Conservation (phyloP, 2,113 vertebrate genomes). For the Oreochromis tanganicae region DNA sequence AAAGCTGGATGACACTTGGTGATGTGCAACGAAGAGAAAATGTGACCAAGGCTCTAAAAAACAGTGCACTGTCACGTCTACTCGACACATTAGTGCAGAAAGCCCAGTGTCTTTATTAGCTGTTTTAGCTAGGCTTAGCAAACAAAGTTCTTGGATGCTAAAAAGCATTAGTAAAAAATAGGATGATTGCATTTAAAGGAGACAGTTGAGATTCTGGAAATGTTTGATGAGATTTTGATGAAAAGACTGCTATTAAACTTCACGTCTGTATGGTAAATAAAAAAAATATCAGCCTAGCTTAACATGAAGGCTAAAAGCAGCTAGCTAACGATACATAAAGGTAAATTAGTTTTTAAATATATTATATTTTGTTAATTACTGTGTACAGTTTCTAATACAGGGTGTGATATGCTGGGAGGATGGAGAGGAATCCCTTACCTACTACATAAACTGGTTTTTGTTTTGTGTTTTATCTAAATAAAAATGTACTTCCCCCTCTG, state of each 20-base stretch:
- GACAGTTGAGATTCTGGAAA: neutral
- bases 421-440: neutral
- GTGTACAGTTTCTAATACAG: neutral
- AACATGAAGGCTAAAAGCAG: neutral
- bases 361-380: neutral
- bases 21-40: neutral
- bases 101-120: neutral
- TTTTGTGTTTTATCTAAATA: neutral
- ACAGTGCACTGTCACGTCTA: neutral
- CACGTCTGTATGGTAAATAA: neutral
- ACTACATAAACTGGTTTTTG: neutral
- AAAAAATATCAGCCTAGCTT: neutral
- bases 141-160: neutral
- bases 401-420: neutral
- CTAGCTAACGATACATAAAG: neutral
- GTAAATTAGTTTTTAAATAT: neutral
- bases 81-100: neutral
- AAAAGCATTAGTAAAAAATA: neutral
- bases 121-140: neutral
- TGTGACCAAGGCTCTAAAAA: neutral
- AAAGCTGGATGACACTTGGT: conserved; percentile 17
- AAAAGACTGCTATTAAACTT: neutral
- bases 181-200: neutral
- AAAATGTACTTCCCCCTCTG: neutral
- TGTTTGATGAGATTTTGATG: neutral